Percentiles rank a stretch among this genome's conserved stretches.
Conservation (phyloP, 2,888 invertebrate genomes). For the Melanophora roralis region DNA sequence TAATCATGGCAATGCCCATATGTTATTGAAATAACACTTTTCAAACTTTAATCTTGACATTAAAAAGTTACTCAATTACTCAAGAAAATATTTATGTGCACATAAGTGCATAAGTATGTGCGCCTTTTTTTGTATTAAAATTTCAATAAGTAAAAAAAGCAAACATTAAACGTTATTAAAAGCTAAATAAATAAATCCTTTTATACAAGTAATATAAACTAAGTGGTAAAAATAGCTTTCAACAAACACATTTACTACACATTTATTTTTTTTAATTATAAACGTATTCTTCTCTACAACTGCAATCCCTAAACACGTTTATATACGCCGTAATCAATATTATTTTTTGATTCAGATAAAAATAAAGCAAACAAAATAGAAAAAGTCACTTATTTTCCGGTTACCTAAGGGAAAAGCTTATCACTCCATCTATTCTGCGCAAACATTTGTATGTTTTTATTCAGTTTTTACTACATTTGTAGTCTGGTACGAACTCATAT, state of each 20-base stretch:
- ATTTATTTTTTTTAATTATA: not conserved
- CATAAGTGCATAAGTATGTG: not conserved
- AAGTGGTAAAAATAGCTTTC: slow-evolving; percentile 6
- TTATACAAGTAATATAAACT: slow-evolving; percentile 6
- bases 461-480: too few species aligned
- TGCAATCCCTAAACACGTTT: not conserved
- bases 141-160: not conserved
- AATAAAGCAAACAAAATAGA: not conserved
- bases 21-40: too few species aligned
- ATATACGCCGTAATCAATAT: slow-evolving; percentile 17
- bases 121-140: too few species aligned
- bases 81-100: too few species aligned
- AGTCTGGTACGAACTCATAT: not conserved
- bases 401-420: slow-evolving; percentile 47
- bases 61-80: too few species aligned
- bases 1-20: too few species aligned
- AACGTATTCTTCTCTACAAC: not conserved
- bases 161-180: not conserved
- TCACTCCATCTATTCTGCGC: slow-evolving; percentile 8
- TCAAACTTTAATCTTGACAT: too few species aligned
- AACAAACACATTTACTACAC: not conserved
- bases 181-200: slow-evolving; percentile 11
- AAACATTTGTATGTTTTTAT: not conserved
- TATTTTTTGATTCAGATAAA: slow-evolving; percentile 2
- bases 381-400: slow-evolving; percentile 46